These are phyloP conservation scores for Diploptera punctata DNA, from an alignment of 2,888 invertebrate species.

Conservation along the genomic window DNA sequence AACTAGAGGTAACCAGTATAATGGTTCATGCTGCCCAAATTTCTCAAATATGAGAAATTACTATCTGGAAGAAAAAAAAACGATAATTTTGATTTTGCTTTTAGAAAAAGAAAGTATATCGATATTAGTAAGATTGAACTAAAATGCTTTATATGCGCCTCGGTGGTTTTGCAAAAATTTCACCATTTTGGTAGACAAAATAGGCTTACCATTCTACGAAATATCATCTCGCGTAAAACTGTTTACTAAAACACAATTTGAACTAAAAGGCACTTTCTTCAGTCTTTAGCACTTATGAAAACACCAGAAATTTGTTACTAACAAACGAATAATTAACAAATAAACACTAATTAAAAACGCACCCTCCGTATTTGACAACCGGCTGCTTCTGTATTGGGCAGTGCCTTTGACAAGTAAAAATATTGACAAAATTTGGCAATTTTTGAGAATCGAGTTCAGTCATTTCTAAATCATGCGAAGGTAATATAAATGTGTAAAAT, in stretches of 20 bases:
- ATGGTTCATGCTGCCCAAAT: neutral
- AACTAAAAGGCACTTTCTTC: conserved; percentile 25
- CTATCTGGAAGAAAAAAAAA: neutral
- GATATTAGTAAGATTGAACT: no score
- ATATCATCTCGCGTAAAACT: neutral
- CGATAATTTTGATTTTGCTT: no score
- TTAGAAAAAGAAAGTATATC: no score
- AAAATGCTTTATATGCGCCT: no score
- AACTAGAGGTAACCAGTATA: conserved; percentile 19
- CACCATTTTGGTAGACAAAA: neutral
- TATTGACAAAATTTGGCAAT: conserved; percentile 27
- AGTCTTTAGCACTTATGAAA: conserved; percentile 15
- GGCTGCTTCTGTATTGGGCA: conserved; percentile 20
- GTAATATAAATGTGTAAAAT: neutral
- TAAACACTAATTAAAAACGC: conserved; percentile 22
- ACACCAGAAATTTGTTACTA: conserved; percentile 10
- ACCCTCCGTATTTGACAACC: conserved; percentile 15
- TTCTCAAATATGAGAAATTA: neutral
- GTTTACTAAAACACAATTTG: conserved; percentile 11
- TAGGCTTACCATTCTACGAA: conserved; percentile 2
- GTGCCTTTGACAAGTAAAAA: conserved; percentile 26
- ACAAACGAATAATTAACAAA: neutral
- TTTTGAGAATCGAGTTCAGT: neutral
- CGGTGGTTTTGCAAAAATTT: neutral
- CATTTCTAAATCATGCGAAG: neutral